These are phyloP conservation scores for Hypotaenidia okinawae DNA, from an alignment of 2,797 vertebrate species.

Conservation along the genomic window DNA sequence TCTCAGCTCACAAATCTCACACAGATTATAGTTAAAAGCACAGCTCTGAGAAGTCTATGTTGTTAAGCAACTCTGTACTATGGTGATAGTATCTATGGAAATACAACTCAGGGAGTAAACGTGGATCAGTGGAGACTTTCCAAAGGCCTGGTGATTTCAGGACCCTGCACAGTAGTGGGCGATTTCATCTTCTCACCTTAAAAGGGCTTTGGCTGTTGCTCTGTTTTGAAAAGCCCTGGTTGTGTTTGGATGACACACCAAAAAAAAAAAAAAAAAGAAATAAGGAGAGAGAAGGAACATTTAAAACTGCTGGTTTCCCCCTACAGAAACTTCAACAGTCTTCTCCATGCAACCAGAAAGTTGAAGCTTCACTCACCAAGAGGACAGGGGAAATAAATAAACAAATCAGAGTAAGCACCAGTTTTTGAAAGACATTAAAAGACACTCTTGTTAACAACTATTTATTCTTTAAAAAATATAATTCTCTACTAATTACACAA, in stretches of 20 bases:
- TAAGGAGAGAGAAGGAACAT: not conserved
- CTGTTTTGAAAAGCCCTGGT: not conserved
- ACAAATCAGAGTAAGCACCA: not conserved
- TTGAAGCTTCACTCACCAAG: not conserved
- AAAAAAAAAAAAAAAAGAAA: not conserved
- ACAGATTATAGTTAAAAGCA: fast-evolving
- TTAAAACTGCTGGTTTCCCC: not conserved
- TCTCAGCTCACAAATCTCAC: not conserved
- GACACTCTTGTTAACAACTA: not conserved
- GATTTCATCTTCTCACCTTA: not conserved
- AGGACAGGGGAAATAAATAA: not conserved
- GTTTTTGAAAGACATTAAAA: not conserved
- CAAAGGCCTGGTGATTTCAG: not conserved
- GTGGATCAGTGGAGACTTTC: not conserved
- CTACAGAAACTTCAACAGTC: not conserved
- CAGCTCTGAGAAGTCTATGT: not conserved
- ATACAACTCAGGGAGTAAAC: not conserved
- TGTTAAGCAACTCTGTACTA: not conserved
- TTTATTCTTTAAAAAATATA: conserved; percentile 48
- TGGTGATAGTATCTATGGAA: not conserved
- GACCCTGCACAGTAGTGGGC: not conserved
- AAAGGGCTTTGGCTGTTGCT: conserved; percentile 22
- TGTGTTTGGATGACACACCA: not conserved
- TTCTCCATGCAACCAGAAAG: not conserved
- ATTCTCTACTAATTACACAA: not conserved